Percentiles rank a stretch among this genome's conserved stretches.
phyloP scores from a whole-genome alignment of 1,140 invertebrate species.

The Alviniconcha marisindica region DNA sequence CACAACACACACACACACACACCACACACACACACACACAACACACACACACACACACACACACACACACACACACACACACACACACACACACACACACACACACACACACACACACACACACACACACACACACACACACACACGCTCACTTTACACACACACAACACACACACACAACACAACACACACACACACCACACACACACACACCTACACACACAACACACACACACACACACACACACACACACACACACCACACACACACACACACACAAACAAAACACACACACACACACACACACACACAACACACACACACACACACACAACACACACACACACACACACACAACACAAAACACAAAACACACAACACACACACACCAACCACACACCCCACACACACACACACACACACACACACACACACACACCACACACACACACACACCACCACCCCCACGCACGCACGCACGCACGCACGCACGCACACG shows the following conservation, averaged over 20 bases:
- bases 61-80: neutral
- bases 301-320: neutral
- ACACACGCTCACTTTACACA: neutral
- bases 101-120: neutral
- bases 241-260: neutral
- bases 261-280: neutral
- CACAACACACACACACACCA: neutral
- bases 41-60: too few relatives aligned
- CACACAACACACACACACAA: neutral
- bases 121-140: neutral
- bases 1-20: too few relatives aligned
- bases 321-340: neutral
- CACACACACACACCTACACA: slow-evolving; percentile 15
- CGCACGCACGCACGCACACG: neutral
- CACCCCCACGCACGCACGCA: neutral
- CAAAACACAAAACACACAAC: too few relatives aligned
- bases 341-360: neutral
- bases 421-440: slow-evolving; percentile 17
- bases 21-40: too few relatives aligned
- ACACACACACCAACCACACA: neutral
- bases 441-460: too few relatives aligned
- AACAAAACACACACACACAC: neutral
- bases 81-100: neutral
- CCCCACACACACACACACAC: slow-evolving; percentile 22
- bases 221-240: slow-evolving; percentile 9